Conservation (phyloP, 2,797 vertebrate genomes). For the Alauda arvensis region DNA sequence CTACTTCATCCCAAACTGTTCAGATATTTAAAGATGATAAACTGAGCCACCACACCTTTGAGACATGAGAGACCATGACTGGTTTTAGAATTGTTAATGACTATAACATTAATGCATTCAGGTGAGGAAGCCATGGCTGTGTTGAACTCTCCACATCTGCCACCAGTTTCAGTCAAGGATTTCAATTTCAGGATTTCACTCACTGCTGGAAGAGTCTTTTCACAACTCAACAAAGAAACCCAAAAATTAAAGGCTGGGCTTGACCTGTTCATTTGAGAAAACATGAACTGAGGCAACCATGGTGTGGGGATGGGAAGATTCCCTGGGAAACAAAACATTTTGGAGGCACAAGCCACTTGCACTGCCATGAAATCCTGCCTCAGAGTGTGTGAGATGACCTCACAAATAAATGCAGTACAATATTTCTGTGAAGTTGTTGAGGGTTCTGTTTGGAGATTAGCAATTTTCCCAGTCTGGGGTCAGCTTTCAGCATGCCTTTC, state of each 20-base stretch:
- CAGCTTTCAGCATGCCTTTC: constrained; percentile 9
- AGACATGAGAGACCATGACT: not conserved
- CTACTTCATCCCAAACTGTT: not conserved
- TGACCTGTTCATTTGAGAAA: not conserved
- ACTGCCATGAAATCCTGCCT: not conserved
- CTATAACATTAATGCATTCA: not conserved
- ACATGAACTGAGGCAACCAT: not conserved
- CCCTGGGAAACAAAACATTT: not conserved
- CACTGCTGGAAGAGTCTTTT: not conserved
- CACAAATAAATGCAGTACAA: constrained; percentile 8
- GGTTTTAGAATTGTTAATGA: not conserved
- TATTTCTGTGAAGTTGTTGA: not conserved
- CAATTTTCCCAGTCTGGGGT: constrained; percentile 5
- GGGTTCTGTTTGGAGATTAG: not conserved
- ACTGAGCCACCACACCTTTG: not conserved
- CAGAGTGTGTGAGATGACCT: not conserved
- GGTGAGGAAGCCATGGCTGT: not conserved
- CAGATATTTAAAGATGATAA: not conserved
- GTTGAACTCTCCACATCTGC: not conserved
- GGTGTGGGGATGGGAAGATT: not conserved
- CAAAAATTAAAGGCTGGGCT: not conserved
- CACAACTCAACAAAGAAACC: not conserved
- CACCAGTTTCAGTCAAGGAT: not conserved
- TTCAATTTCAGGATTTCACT: not conserved
- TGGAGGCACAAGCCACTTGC: not conserved